Evolutionary conservation across 2,797 vertebrate genomes (phyloP), one percentile per base, ranked within the genome.

Genomic region (Catamblyrhynchus diadema): DNA sequence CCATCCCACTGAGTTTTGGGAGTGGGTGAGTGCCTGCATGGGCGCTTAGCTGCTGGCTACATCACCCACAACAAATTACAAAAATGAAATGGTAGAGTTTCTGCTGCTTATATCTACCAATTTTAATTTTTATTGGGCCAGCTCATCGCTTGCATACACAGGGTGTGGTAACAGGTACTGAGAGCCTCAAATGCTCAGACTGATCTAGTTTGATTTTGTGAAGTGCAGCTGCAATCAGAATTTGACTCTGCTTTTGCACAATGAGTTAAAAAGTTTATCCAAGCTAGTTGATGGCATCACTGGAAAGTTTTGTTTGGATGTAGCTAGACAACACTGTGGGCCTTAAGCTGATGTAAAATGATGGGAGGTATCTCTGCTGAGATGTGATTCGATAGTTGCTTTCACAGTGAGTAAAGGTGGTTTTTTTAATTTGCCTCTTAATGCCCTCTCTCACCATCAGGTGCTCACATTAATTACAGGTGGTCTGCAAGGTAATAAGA

Each of bases 1-100:
- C 8, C 1, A 2, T 50, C 30, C 25, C 1, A 1, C 8, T 70
- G 59, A 3, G 9, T 16, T 47, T 12, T 30, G 17, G 10, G 12
- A 59, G 30, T 47, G 24, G 25, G 9, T 2, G 5, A 59, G 23
- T 51, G 35, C 28, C 30, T 81, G 48, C 2, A 4, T 71, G 45
- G 20, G 8, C 78, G 16, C 59, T 69, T 75, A 42, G 39, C 35
- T 60, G 16, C 23, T 85, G 30, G 32, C 22, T 3, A 2, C 10
- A 3, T 54, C 51, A 93, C 24, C 4, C 79, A 62, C 32, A 45
- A 20, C 10, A 64, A 80, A 61, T 44, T 57, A 74, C 30, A 80
- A 86, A 71, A 80, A 85, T 42, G n/a, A 57, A 71, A 18, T 6
- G 9, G 8, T 54, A 69, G 35, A 82, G 7, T 15, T 88, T 79